phyloP scores from a whole-genome alignment of 2,888 invertebrate species.

The Liposcelis brunnea region DNA sequence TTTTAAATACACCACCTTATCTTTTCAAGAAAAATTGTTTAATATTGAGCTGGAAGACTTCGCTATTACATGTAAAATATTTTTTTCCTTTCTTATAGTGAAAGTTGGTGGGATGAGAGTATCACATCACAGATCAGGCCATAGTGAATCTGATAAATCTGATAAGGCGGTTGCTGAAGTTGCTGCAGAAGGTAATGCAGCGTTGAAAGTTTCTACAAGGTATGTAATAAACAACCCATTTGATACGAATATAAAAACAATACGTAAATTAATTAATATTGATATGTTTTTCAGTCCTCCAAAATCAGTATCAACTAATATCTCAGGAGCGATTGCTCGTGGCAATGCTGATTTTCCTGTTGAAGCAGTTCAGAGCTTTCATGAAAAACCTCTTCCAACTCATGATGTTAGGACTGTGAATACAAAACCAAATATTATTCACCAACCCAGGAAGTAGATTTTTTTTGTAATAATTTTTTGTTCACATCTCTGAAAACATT shows the following conservation, averaged over 20 bases:
- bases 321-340: slow-evolving; percentile 63
- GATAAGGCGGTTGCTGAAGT: slow-evolving; percentile 38
- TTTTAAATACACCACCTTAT: not conserved
- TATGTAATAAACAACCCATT: slow-evolving; percentile 17
- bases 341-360: slow-evolving; percentile 79
- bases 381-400: slow-evolving; percentile 62
- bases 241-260: not conserved
- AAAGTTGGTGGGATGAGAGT: slow-evolving; percentile 89
- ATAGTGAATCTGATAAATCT: slow-evolving; percentile 30
- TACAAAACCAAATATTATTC: slow-evolving; percentile 44
- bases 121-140: slow-evolving; percentile 62
- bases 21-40: no score
- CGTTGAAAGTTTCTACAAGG: slow-evolving; percentile 52
- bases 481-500: slow-evolving; percentile 17
- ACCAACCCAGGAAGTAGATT: slow-evolving; percentile 72
- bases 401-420: slow-evolving; percentile 33
- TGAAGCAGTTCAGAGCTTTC: slow-evolving; percentile 66
- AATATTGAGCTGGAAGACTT: no score
- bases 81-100: no score
- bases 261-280: no score
- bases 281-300: slow-evolving; percentile 39
- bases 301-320: slow-evolving; percentile 41
- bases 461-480: slow-evolving; percentile 16
- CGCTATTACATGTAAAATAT: no score
- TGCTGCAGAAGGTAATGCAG: slow-evolving; percentile 50